Evolutionary conservation across 2,888 invertebrate genomes (phyloP).

Genomic region (Ceraclea dissimilis): DNA sequence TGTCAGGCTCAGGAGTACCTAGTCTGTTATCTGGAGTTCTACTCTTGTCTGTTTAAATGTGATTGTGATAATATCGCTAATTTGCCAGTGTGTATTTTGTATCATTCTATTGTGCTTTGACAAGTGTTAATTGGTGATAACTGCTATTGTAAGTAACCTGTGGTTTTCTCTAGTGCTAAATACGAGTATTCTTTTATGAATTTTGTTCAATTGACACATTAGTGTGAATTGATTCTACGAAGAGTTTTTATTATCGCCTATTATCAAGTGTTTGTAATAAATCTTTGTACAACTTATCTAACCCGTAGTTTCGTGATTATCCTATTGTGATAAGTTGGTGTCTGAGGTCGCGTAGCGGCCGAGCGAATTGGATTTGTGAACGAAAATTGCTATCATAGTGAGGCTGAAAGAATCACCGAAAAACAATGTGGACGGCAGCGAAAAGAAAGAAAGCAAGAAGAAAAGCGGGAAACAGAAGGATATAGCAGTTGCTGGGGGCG

Average conservation of each 20-base stretch:
- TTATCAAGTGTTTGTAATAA: no score
- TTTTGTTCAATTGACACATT: not conserved
- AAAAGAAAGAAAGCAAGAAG: slow-evolving; percentile 57
- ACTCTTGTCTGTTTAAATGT: no score
- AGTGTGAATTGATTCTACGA: not conserved
- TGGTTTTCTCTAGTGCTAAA: not conserved
- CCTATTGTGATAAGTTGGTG: not conserved
- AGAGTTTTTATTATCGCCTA: not conserved
- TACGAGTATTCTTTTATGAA: not conserved
- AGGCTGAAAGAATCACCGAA: slow-evolving; percentile 56
- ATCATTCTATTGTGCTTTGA: not conserved
- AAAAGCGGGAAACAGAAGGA: slow-evolving; percentile 53
- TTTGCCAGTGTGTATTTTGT: not conserved
- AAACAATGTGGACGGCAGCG: slow-evolving; percentile 52
- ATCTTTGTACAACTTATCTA: no score
- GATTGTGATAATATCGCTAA: no score
- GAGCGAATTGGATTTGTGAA: slow-evolving; percentile 16
- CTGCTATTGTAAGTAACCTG: not conserved
- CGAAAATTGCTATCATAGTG: slow-evolving; percentile 56
- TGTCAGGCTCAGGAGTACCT: no score
- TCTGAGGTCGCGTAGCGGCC: slow-evolving; percentile 11
- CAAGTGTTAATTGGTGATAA: not conserved
- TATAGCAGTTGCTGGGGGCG: slow-evolving; percentile 39
- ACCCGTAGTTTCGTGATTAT: not conserved
- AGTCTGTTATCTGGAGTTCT: no score